Evolutionary conservation across 2,888 invertebrate species (phyloP).

Genomic region (Penaeus monodon): DNA sequence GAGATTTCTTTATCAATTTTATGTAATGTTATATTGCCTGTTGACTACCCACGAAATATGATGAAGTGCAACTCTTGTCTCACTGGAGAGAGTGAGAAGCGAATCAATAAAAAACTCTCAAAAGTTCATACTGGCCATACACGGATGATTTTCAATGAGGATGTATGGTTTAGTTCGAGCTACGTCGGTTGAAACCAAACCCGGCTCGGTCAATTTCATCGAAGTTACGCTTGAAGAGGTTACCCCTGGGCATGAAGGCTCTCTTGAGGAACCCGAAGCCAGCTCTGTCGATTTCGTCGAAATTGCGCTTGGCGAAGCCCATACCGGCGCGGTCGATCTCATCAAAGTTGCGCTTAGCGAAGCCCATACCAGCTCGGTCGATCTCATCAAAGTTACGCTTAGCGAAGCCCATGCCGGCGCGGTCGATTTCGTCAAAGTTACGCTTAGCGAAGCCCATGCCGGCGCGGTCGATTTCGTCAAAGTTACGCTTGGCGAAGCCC

Average conservation of each 20-base stretch:
- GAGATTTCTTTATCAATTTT: conserved; percentile 8
- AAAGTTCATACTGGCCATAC: conserved; percentile 1
- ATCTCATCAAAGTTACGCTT: conserved; percentile 71
- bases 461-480: conserved; percentile 72
- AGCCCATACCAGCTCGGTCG: conserved; percentile 74
- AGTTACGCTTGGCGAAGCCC: conserved; percentile 69
- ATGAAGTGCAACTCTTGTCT: conserved; percentile 6
- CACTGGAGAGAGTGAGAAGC: conserved; percentile 16
- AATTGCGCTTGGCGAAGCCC: conserved; percentile 68
- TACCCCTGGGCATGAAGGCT: conserved; percentile 66
- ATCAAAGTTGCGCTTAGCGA: conserved; percentile 71
- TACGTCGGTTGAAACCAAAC: conserved; percentile 72
- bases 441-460: conserved; percentile 72
- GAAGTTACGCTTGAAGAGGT: conserved; percentile 70
- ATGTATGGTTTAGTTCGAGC: conserved; percentile 69
- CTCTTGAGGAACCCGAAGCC: conserved; percentile 75
- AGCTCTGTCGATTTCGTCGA: conserved; percentile 73
- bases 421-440: conserved; percentile 63
- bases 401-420: conserved; percentile 73
- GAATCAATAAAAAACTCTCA: neutral
- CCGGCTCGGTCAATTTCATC: conserved; percentile 72
- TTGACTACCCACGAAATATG: conserved; percentile 6
- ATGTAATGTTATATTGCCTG: neutral
- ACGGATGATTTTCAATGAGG: neutral
- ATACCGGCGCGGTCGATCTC: no score